Conservation (phyloP, 2,888 invertebrate genomes). For the Ichneumon xanthorius region DNA sequence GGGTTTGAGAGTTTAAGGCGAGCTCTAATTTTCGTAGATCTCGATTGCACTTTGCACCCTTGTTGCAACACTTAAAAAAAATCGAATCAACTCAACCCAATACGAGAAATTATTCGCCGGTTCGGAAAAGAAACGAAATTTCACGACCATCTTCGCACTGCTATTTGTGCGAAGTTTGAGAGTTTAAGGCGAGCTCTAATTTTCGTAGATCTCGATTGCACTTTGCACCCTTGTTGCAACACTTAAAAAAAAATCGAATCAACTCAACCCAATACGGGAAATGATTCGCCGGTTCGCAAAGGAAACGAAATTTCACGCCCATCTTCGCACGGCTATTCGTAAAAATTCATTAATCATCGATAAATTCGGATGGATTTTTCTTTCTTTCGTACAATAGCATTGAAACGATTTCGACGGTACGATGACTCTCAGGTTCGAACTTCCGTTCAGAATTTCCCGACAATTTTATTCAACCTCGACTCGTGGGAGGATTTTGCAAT, state of each 20-base stretch:
- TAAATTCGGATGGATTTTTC: slow-evolving; percentile 10
- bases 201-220: slow-evolving; percentile 16
- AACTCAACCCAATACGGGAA: background rate
- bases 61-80: slow-evolving; percentile 22
- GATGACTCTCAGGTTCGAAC: slow-evolving; percentile 26
- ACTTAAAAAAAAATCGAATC: slow-evolving; percentile 14
- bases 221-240: slow-evolving; percentile 5
- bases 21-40: slow-evolving; percentile 35
- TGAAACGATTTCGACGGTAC: slow-evolving; percentile 22
- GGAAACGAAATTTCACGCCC: slow-evolving; percentile 32
- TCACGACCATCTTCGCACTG: slow-evolving; percentile 14
- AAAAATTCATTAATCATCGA: slow-evolving; percentile 35
- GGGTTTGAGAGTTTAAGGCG: slow-evolving; percentile 59
- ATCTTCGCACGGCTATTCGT: background rate
- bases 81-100: background rate
- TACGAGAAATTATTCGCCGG: slow-evolving; percentile 1
- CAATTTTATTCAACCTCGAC: slow-evolving; percentile 2
- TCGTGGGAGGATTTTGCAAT: background rate
- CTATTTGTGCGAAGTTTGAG: slow-evolving; percentile 9
- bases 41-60: slow-evolving; percentile 8
- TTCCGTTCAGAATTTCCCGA: slow-evolving; percentile 17
- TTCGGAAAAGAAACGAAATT: slow-evolving; percentile 26
- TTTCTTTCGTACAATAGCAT: background rate
- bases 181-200: slow-evolving; percentile 60
- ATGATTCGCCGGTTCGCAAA: slow-evolving; percentile 2